Percentiles rank a stretch among this genome's conserved stretches.
phyloP scores from a whole-genome alignment of 2,797 vertebrate genomes.

The Antrozous pallidus region DNA sequence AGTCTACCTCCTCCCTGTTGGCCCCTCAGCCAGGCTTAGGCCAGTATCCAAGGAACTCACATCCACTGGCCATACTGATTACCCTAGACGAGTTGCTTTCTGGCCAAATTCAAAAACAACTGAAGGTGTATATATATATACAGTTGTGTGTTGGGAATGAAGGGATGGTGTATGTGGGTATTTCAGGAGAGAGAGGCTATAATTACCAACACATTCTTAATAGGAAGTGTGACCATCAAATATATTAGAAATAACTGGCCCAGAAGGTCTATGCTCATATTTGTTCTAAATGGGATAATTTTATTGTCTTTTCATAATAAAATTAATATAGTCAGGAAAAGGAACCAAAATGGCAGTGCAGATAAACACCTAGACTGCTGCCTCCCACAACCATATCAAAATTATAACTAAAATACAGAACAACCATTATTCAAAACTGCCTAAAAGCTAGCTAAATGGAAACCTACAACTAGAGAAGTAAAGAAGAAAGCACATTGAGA shows the following conservation, averaged over 20 bases:
- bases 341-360: too few relatives aligned
- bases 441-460: too few relatives aligned
- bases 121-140: not conserved
- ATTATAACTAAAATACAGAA: too few relatives aligned
- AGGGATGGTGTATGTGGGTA: not conserved
- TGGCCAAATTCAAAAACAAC: not conserved
- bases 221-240: not conserved
- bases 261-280: not conserved
- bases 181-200: not conserved
- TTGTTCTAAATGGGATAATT: constrained; percentile 12
- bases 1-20: not conserved
- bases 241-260: not conserved
- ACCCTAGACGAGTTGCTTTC: not conserved
- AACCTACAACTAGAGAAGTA: too few relatives aligned
- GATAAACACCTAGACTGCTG: too few relatives aligned
- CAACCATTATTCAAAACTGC: too few relatives aligned
- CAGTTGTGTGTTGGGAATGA: not conserved
- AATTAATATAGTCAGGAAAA: not conserved
- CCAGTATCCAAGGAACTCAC: not conserved
- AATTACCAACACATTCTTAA: not conserved
- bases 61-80: not conserved
- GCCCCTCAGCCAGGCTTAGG: not conserved
- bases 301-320: constrained; percentile 33
- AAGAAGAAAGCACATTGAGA: too few relatives aligned
- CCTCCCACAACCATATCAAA: too few relatives aligned